phyloP scores from a whole-genome alignment of 2,113 vertebrate species.

The Recurvirostra avosetta region DNA sequence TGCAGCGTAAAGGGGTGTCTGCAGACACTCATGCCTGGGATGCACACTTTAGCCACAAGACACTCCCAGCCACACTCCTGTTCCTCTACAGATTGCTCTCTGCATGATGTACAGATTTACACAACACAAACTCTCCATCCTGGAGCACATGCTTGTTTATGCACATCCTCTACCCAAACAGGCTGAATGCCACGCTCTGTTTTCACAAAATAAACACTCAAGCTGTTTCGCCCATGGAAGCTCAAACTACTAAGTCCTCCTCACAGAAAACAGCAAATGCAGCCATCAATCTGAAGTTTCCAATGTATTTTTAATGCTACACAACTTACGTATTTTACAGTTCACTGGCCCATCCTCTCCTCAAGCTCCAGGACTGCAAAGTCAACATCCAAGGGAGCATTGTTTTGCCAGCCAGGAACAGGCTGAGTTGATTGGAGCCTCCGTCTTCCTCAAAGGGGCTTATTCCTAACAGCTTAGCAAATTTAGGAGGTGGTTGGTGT shows the following conservation, averaged over 20 bases:
- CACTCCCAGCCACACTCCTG: not conserved
- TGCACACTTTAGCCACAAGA: too few relatives aligned
- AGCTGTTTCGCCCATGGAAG: not conserved
- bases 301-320: not conserved
- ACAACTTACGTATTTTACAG: not conserved
- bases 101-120: too few relatives aligned
- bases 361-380: not conserved
- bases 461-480: not conserved
- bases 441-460: not conserved
- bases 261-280: not conserved
- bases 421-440: not conserved
- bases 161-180: not conserved
- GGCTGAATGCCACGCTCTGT: not conserved
- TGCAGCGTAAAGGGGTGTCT: not conserved
- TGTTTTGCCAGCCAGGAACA: not conserved
- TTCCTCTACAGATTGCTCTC: not conserved
- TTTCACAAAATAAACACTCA: not conserved
- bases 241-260: not conserved
- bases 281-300: not conserved
- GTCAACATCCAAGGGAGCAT: not conserved
- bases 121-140: not conserved
- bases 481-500: not conserved
- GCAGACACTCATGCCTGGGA: not conserved
- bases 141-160: fast-evolving
- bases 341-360: not conserved